phyloP scores from a whole-genome alignment of 2,113 vertebrate species.

The Anoura caudifer region DNA sequence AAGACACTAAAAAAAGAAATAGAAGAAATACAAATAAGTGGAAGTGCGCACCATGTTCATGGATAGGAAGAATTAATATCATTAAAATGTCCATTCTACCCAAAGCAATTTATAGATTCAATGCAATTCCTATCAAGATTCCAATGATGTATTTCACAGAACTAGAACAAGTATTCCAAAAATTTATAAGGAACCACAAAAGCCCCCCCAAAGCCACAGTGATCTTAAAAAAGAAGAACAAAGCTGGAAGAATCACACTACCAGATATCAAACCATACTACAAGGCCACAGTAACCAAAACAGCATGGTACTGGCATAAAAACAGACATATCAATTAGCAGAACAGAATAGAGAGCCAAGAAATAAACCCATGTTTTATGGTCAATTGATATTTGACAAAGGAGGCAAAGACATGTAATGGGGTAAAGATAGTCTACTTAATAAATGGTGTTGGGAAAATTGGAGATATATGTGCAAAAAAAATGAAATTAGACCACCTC shows the following conservation, averaged over 20 bases:
- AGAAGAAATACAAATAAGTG: background rate
- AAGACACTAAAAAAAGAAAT: background rate
- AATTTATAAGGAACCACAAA: background rate
- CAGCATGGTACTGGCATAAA: background rate
- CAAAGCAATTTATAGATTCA: background rate
- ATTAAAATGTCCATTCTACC: background rate
- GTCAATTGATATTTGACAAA: background rate
- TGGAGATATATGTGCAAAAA: background rate
- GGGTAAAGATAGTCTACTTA: background rate
- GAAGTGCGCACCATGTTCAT: background rate
- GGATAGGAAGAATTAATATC: background rate
- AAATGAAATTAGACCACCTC: background rate
- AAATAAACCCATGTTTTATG: background rate
- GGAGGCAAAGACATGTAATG: background rate
- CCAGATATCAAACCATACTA: background rate
- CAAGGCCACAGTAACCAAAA: background rate
- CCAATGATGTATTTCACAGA: background rate
- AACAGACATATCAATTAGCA: background rate
- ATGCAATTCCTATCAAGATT: background rate
- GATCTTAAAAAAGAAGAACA: background rate
- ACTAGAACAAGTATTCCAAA: background rate
- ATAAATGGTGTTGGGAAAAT: background rate
- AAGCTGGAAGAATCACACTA: background rate
- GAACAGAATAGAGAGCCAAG: background rate
- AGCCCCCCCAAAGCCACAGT: background rate